A percentile compares a stretch with the other conserved stretches of the same genome.
Conservation (phyloP, 2,888 invertebrate species). For the Ichneumoninae sp. region DNA sequence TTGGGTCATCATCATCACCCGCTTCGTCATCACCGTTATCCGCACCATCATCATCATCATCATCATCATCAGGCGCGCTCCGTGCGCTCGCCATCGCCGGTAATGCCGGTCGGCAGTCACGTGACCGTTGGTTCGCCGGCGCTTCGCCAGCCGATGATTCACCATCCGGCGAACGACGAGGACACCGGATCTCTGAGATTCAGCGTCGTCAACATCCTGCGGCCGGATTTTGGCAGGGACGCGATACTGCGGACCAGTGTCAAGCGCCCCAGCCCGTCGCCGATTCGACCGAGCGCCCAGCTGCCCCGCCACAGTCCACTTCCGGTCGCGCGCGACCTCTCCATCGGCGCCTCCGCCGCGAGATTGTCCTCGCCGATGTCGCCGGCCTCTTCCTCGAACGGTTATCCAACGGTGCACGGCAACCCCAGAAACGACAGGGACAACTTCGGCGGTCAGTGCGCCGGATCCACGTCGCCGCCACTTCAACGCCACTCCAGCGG, state of each 20-base stretch:
- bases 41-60: slow-evolving; percentile 68
- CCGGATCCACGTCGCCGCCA: slow-evolving; percentile 76
- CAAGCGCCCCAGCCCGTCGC: slow-evolving; percentile 74
- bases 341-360: slow-evolving; percentile 50
- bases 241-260: slow-evolving; percentile 86
- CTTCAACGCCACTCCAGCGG: slow-evolving; percentile 74
- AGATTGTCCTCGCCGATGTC: slow-evolving; percentile 48
- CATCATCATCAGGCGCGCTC: slow-evolving; percentile 63
- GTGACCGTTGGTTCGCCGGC: slow-evolving; percentile 46
- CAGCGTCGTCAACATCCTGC: slow-evolving; percentile 94
- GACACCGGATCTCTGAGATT: slow-evolving; percentile 86
- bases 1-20: slow-evolving; percentile 73
- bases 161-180: slow-evolving; percentile 68
- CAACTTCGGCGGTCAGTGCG: slow-evolving; percentile 51
- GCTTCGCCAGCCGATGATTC: slow-evolving; percentile 47
- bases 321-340: slow-evolving; percentile 75
- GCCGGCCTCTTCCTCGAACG: slow-evolving; percentile 65
- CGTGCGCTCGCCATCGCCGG: slow-evolving; percentile 64
- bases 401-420: slow-evolving; percentile 14
- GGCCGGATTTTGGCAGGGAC: slow-evolving; percentile 93
- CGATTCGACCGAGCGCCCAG: slow-evolving; percentile 68
- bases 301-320: slow-evolving; percentile 71
- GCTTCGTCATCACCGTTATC: slow-evolving; percentile 68
- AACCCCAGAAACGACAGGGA: slow-evolving; percentile 55
- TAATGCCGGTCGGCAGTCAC: slow-evolving; percentile 39